phyloP scores from a whole-genome alignment of 2,113 vertebrate genomes.

The Pangasianodon gigas region DNA sequence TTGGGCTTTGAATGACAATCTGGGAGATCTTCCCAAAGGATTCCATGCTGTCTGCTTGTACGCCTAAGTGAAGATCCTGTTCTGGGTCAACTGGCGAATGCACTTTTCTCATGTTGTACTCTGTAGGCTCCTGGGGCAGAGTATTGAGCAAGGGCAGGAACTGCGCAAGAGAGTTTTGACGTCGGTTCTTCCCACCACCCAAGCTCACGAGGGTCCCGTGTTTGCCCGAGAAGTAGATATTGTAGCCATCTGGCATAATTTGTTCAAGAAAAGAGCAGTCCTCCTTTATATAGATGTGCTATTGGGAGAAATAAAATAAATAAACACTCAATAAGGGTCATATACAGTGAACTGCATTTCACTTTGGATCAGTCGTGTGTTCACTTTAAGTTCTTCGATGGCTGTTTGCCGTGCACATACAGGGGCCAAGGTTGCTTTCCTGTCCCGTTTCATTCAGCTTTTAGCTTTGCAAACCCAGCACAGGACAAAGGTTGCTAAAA shows the following conservation, averaged over 20 bases:
- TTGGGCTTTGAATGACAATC: slow-evolving; percentile 81
- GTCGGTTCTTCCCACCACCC: slow-evolving; percentile 77
- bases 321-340: not conserved
- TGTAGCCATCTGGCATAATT: slow-evolving; percentile 84
- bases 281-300: slow-evolving; percentile 80
- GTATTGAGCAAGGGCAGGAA: slow-evolving; percentile 86
- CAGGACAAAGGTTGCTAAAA: slow-evolving; percentile 70
- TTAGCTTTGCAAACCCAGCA: slow-evolving; percentile 67
- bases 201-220: slow-evolving; percentile 78
- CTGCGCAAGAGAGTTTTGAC: slow-evolving; percentile 77
- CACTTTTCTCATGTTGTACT: slow-evolving; percentile 44
- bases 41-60: slow-evolving; percentile 79
- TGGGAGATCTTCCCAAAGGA: slow-evolving; percentile 81
- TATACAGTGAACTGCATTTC: not conserved
- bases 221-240: slow-evolving; percentile 80
- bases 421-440: slow-evolving; percentile 74
- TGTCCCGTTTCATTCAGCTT: slow-evolving; percentile 69
- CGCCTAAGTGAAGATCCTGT: slow-evolving; percentile 12
- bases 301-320: slow-evolving; percentile 14
- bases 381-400: slow-evolving; percentile 60
- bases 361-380: slow-evolving; percentile 29
- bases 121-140: slow-evolving; percentile 56
- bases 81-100: slow-evolving; percentile 53
- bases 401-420: slow-evolving; percentile 65
- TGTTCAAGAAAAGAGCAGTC: slow-evolving; percentile 90